phyloP scores from a whole-genome alignment of 35 echinoderm and acorn worm genomes.

The Acanthaster planci region DNA sequence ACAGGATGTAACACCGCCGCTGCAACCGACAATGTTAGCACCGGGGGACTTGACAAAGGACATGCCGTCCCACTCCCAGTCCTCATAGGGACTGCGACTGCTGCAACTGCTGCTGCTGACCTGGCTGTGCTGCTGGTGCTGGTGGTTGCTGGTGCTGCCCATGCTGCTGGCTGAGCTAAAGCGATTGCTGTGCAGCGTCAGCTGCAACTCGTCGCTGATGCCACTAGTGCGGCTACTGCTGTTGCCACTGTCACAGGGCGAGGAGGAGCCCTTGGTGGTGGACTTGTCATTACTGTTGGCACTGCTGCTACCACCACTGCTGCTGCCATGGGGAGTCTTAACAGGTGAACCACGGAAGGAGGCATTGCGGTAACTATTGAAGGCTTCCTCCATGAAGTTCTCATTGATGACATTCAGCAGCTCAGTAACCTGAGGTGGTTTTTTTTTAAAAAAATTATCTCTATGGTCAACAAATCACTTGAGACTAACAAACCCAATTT shows the following conservation, averaged over 20 bases:
- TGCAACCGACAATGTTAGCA: slow-evolving; percentile 13
- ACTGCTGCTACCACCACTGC: no score
- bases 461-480: no score
- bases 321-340: not conserved
- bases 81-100: slow-evolving; percentile 37
- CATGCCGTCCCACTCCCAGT: slow-evolving; percentile 55
- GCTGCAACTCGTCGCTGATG: not conserved
- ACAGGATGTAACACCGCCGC: no score
- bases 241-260: slow-evolving; percentile 12
- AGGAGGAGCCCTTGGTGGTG: not conserved
- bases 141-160: not conserved
- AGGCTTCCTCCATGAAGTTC: slow-evolving; percentile 9
- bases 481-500: no score
- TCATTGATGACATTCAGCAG: not conserved
- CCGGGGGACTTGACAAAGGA: slow-evolving; percentile 30
- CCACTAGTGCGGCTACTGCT: slow-evolving; percentile 6
- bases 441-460: no score
- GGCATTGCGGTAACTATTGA: slow-evolving; percentile 8
- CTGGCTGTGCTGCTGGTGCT: not conserved
- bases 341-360: not conserved
- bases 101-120: not conserved
- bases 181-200: no score
- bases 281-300: not conserved
- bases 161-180: not conserved
- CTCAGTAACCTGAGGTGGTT: not conserved